phyloP scores from a whole-genome alignment of 2,113 vertebrate species.

The Falcunculus frontatus region DNA sequence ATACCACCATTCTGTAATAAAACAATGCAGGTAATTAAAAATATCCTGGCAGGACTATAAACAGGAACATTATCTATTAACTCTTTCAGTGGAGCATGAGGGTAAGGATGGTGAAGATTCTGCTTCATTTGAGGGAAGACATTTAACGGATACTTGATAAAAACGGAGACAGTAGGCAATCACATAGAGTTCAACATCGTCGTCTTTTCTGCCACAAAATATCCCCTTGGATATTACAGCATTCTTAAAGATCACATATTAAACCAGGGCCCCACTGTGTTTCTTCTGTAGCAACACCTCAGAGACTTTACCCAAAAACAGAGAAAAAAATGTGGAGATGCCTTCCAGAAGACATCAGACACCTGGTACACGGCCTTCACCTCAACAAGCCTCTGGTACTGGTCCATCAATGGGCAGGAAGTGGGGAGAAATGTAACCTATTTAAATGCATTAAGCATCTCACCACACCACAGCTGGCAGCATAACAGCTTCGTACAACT shows the following conservation, averaged over 20 bases:
- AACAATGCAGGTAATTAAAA: slow-evolving; percentile 35
- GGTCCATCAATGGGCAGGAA: background rate
- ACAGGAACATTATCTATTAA: background rate
- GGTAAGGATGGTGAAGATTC: background rate
- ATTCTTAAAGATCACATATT: background rate
- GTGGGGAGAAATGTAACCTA: background rate
- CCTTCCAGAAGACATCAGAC: background rate
- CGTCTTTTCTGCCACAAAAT: background rate
- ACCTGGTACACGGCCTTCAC: background rate
- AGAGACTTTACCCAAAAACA: background rate
- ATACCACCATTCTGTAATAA: slow-evolving; percentile 11
- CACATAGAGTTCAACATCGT: background rate
- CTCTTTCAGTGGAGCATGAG: slow-evolving; percentile 1
- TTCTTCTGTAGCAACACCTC: background rate
- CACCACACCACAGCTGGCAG: background rate
- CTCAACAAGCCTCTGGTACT: background rate
- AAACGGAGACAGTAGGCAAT: background rate
- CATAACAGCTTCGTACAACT: background rate
- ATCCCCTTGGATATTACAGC: background rate
- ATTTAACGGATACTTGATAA: background rate
- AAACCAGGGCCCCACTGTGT: background rate
- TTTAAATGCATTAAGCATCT: background rate
- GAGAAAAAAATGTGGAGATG: background rate
- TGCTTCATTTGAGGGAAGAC: background rate
- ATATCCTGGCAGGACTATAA: background rate